A percentile compares a stretch with the other conserved stretches of the same genome.
Evolutionary conservation across 2,113 vertebrate species (phyloP).

Genomic region (Macrotus californicus): DNA sequence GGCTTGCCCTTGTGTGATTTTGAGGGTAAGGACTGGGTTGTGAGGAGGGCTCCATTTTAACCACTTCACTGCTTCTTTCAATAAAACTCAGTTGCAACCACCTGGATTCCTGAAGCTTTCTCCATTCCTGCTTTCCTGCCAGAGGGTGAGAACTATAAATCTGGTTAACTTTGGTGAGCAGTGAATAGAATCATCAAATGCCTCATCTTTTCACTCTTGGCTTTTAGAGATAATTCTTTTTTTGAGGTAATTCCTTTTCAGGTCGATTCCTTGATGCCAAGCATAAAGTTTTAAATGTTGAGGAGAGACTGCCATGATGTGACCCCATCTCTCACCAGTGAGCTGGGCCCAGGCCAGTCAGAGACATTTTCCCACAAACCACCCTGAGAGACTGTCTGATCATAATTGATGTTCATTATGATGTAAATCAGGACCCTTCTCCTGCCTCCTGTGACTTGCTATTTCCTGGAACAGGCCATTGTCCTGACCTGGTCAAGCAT

Average conservation of each 20-base stretch:
- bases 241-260: background rate
- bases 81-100: constrained; percentile 42
- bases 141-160: background rate
- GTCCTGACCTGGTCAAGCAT: background rate
- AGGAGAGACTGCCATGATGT: background rate
- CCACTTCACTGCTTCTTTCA: constrained; percentile 11
- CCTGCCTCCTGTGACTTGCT: background rate
- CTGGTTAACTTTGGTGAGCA: background rate
- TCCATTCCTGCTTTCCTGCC: background rate
- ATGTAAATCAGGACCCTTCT: background rate
- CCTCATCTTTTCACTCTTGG: background rate
- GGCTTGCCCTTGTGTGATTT: background rate
- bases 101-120: background rate
- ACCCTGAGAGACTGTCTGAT: background rate
- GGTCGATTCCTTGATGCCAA: background rate
- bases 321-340: background rate
- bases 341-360: too few species aligned
- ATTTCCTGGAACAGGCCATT: background rate
- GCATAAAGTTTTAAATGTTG: background rate
- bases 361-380: background rate
- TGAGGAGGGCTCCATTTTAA: background rate
- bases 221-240: background rate
- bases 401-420: background rate
- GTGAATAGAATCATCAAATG: background rate
- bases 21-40: background rate